Conservation (phyloP, 2,888 invertebrate species). For the Cephus spinipes region DNA sequence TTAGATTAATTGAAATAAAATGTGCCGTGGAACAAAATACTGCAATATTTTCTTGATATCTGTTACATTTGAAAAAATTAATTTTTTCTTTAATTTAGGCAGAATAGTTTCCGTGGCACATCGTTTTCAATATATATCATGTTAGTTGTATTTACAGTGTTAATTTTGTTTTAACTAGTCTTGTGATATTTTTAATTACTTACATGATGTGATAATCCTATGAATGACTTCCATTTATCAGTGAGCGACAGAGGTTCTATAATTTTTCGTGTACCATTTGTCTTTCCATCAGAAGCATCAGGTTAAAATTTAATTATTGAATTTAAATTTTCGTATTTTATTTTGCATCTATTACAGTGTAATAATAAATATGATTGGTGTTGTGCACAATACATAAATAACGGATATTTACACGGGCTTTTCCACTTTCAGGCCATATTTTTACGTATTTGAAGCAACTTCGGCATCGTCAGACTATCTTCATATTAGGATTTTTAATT, state of each 20-base stretch:
- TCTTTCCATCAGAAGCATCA: background rate
- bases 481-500: slow-evolving; percentile 21
- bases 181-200: background rate
- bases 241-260: background rate
- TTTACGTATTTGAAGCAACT: slow-evolving; percentile 56
- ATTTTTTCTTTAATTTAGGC: background rate
- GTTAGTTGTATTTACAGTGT: background rate
- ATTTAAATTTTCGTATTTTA: slow-evolving; percentile 50
- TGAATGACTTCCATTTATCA: background rate
- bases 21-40: background rate
- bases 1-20: background rate
- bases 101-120: background rate
- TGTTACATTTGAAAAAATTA: too few species aligned
- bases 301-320: background rate
- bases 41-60: background rate
- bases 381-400: slow-evolving; percentile 59
- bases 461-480: slow-evolving; percentile 40
- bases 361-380: slow-evolving; percentile 60
- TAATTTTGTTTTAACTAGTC: background rate
- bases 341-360: slow-evolving; percentile 59
- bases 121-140: background rate
- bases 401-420: slow-evolving; percentile 61
- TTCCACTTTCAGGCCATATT: slow-evolving; percentile 57
- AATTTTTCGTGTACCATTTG: background rate
- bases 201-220: background rate